Evolutionary conservation across 1,140 invertebrate species (phyloP), one percentile per base, ranked within the genome.

Genomic region (Harpegnathos saltator): DNA sequence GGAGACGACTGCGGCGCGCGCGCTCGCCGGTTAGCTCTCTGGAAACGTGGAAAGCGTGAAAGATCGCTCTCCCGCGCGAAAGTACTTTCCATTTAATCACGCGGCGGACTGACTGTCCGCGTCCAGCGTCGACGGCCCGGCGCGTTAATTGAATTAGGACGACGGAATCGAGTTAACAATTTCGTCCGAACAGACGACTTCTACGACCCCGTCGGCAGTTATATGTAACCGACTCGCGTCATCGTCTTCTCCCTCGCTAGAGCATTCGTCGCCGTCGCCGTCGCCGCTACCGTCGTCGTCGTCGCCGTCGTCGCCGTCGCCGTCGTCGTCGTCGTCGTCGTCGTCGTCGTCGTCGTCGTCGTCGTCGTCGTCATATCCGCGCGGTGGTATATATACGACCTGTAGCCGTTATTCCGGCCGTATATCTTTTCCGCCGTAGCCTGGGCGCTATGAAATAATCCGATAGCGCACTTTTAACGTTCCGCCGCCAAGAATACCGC

Each of bases 51-150:
- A 89, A 89, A 88, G 84, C 75, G 86, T 84, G 85, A 88, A 88
- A 87, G 85, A 88, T 88, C 87, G 61, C 71, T 89, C 82, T 81
- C 65, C 80, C 52, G 59, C 66, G 85, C 66, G 85, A 88, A 86
- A 88, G 87, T 89, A 89, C 85, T 89, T 89, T 90, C 84, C 86
- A 78, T 86, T 89, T 88, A 88, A 89, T 89, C 87, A 62, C 83
- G 77, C 80, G 81, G 48, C 68, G 81, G 33, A 62, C 74, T 77
- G 33, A 62, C 74, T 77, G 61, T 38, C 56, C 62, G 52, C 78
- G 50, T 68, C 44, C 48, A 52, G 52, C 58, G 29, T 4, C 14
- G 61, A 26, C 48, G 44, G n/a, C 26, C 5, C 12, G 56, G 22
- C 50, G 22, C 65, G 72, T 73, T 85, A 85, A 87, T 85, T 87